These are phyloP conservation scores for Mus pahari DNA, from an alignment of 2,113 vertebrate species.

Conservation along the genomic window DNA sequence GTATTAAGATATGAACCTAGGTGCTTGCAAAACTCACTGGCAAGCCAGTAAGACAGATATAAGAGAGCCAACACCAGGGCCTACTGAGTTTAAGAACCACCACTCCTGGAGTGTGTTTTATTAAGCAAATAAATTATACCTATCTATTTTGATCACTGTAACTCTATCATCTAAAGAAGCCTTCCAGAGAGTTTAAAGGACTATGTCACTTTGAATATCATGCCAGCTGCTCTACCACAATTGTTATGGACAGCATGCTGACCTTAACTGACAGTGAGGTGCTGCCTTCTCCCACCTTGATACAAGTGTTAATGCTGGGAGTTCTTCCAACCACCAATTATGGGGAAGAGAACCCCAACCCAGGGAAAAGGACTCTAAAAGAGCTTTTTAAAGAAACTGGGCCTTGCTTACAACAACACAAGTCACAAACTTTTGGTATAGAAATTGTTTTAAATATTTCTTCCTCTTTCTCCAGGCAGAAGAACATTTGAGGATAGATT, in stretches of 20 bases:
- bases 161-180: not conserved
- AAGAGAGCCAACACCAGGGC: not conserved
- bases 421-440: not conserved
- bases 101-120: not conserved
- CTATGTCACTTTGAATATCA: not conserved
- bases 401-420: not conserved
- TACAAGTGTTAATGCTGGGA: constrained; percentile 4
- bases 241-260: not conserved
- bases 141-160: not conserved
- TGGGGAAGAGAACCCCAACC: too few species aligned
- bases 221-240: not conserved
- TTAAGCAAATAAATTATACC: not conserved
- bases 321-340: not conserved
- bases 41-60: not conserved
- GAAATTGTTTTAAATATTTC: not conserved
- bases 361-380: not conserved
- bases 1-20: not conserved
- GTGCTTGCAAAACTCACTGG: not conserved
- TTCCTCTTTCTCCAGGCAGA: not conserved
- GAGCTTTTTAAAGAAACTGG: not conserved
- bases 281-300: not conserved
- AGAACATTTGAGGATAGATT: not conserved
- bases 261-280: not conserved
- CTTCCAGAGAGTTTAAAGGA: not conserved
- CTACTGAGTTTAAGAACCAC: not conserved